phyloP scores from a whole-genome alignment of 2,888 invertebrate species.

The Meteorus cinctellus region DNA sequence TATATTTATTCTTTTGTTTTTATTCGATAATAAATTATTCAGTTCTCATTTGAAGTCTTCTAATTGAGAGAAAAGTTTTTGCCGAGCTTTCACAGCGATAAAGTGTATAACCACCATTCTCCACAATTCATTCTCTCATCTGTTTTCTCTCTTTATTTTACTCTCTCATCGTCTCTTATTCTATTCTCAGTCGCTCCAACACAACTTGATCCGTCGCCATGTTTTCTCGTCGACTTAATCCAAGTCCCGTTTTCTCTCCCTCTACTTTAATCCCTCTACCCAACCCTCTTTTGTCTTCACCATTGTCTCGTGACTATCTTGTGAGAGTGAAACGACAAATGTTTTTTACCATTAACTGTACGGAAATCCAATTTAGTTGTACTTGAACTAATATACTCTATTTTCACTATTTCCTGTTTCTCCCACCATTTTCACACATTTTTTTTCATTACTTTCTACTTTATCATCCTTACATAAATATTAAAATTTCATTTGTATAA shows the following conservation, averaged over 20 bases:
- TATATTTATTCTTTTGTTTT: not conserved
- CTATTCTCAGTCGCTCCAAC: not conserved
- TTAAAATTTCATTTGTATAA: too few relatives aligned
- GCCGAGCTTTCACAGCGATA: conserved; percentile 2
- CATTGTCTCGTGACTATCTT: conserved; percentile 3
- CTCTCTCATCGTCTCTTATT: too few relatives aligned
- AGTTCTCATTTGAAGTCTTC: conserved; percentile 4
- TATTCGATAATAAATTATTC: conserved; percentile 8
- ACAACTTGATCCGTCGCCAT: conserved; percentile 4
- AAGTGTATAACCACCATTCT: not conserved
- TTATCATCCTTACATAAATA: not conserved
- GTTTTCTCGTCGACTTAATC: conserved; percentile 10
- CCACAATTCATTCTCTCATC: conserved; percentile 13
- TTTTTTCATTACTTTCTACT: not conserved
- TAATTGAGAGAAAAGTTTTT: not conserved
- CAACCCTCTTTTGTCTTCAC: not conserved
- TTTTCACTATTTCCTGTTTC: not conserved
- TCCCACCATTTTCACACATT: not conserved
- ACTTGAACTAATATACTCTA: conserved; percentile 29
- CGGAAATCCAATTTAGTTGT: conserved; percentile 70
- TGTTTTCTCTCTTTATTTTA: not conserved
- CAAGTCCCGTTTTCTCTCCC: not conserved
- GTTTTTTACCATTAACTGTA: conserved; percentile 66
- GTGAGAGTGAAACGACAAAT: not conserved
- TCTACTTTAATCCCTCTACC: not conserved